Conservation (phyloP, 2,888 invertebrate species). For the Temnothorax ravouxi region DNA sequence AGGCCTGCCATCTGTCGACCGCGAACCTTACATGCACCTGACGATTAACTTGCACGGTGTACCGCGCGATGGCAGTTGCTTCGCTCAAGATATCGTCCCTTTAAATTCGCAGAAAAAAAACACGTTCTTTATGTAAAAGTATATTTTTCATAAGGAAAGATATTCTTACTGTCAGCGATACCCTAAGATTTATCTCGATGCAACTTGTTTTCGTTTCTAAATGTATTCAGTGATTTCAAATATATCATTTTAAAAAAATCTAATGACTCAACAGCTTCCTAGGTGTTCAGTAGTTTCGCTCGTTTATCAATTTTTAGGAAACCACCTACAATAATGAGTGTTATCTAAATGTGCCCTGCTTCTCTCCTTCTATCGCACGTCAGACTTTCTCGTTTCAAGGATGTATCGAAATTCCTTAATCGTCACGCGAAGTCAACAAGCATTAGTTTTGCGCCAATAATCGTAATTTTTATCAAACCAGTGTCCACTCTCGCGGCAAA, state of each 20-base stretch:
- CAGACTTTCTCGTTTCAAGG: slow-evolving; percentile 49
- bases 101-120: background rate
- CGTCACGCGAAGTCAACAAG: background rate
- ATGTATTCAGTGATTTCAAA: background rate
- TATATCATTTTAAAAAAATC: background rate
- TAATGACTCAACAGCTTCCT: background rate
- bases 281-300: background rate
- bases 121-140: background rate
- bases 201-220: background rate
- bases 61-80: slow-evolving; percentile 78
- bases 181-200: background rate
- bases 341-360: background rate
- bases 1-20: slow-evolving; percentile 79
- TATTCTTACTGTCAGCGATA: background rate
- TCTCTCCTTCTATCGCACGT: background rate
- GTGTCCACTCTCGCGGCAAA: slow-evolving; percentile 48
- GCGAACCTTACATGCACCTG: slow-evolving; percentile 74
- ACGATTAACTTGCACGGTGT: slow-evolving; percentile 72
- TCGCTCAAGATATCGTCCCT: slow-evolving; percentile 23
- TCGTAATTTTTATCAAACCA: slow-evolving; percentile 67
- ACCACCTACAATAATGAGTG: background rate
- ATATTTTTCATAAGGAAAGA: background rate
- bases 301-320: background rate
- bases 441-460: slow-evolving; percentile 56
- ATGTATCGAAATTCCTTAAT: slow-evolving; percentile 13